Conservation (phyloP, 2,113 vertebrate genomes). For the Pedionomus torquatus region DNA sequence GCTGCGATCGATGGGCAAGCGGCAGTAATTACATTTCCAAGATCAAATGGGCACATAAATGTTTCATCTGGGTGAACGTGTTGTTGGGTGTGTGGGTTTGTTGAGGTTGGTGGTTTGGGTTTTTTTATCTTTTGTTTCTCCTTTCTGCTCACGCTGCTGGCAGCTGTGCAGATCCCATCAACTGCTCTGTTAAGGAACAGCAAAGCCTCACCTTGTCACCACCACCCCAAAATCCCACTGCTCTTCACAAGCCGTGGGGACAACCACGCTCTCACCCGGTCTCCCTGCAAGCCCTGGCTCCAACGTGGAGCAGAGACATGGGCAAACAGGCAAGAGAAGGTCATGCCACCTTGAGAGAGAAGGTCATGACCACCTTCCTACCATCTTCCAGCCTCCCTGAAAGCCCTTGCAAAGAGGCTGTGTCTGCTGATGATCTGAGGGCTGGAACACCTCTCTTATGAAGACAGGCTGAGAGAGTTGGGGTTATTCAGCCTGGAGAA, state of each 20-base stretch:
- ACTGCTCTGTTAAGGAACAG: background rate
- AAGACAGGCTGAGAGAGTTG: too few species aligned
- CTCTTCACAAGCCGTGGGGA: background rate
- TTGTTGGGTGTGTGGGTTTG: background rate
- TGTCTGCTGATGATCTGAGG: too few species aligned
- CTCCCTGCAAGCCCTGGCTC: background rate
- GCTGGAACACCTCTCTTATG: too few species aligned
- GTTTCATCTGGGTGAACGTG: conserved; percentile 43
- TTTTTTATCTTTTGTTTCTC: background rate
- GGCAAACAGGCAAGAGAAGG: accelerated
- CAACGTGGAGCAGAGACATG: accelerated
- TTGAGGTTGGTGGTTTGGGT: accelerated
- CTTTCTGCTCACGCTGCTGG: background rate
- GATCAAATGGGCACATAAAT: conserved; percentile 61
- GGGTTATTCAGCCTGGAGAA: too few species aligned
- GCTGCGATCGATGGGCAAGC: conserved; percentile 21
- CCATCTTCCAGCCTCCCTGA: background rate
- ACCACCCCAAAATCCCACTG: background rate
- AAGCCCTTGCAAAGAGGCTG: background rate
- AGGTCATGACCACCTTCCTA: background rate
- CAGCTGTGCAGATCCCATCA: background rate
- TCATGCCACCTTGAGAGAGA: accelerated
- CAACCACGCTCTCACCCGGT: accelerated
- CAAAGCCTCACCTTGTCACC: background rate
- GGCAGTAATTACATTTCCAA: conserved; percentile 54